phyloP scores from a whole-genome alignment of 2,888 invertebrate species.

The Steinernema hermaphroditum region DNA sequence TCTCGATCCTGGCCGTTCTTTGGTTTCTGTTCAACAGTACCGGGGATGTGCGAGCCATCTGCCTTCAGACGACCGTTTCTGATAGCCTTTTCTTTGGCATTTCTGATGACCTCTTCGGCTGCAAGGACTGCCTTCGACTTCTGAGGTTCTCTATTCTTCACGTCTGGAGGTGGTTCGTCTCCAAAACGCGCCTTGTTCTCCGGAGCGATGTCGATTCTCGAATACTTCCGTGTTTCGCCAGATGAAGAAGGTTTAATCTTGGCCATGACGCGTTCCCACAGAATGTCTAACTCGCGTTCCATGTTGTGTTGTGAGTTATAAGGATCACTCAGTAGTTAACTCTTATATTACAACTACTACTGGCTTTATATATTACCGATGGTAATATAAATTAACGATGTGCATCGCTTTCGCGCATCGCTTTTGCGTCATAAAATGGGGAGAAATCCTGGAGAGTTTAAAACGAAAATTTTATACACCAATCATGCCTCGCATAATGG shows the following conservation, averaged over 20 bases:
- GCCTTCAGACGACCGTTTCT: constrained; percentile 37
- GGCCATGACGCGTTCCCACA: constrained; percentile 37
- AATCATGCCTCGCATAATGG: no score
- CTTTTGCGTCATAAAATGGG: no score
- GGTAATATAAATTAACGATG: no score
- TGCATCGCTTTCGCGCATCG: no score
- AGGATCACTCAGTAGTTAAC: no score
- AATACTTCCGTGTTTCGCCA: constrained; percentile 47
- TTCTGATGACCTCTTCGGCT: constrained; percentile 27
- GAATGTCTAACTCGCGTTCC: no score
- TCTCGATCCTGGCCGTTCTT: not conserved
- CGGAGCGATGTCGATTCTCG: constrained; percentile 74
- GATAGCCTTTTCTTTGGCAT: constrained; percentile 37
- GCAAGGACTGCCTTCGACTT: constrained; percentile 40
- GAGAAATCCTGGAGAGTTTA: no score
- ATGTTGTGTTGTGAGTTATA: no score
- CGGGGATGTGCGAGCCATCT: constrained; percentile 1
- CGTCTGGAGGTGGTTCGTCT: constrained; percentile 40
- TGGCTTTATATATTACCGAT: no score
- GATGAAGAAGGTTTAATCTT: constrained; percentile 48
- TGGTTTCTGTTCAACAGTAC: not conserved
- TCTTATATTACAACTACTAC: no score
- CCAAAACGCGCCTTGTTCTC: constrained; percentile 72
- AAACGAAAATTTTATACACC: no score
- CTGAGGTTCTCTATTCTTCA: constrained; percentile 31